A percentile compares a stretch with the other conserved stretches of the same genome.
These are phyloP conservation scores for Hypothenemus hampei DNA, from an alignment of 1,140 invertebrate species.

Conservation along the genomic window DNA sequence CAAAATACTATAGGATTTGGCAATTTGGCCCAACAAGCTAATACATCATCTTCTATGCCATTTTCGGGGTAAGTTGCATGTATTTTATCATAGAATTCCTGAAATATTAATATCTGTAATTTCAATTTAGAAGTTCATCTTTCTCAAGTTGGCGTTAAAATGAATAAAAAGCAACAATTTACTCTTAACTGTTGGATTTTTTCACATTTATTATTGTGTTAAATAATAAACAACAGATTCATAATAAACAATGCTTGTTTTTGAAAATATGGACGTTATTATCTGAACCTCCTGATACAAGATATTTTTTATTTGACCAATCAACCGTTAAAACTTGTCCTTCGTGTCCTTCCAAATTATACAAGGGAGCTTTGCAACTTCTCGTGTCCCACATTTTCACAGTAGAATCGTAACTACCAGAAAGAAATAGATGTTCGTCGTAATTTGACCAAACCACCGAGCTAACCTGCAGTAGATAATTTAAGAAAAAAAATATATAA, in stretches of 20 bases:
- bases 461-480: conserved; percentile 69
- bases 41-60: conserved; percentile 31
- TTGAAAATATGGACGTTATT: conserved; percentile 86
- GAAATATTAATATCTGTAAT: neutral
- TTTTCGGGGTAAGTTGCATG: conserved; percentile 47
- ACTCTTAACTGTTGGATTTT: no score
- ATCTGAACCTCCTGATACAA: conserved; percentile 90
- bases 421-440: conserved; percentile 83
- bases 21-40: conserved; percentile 51
- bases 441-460: conserved; percentile 82
- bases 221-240: neutral
- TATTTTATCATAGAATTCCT: neutral
- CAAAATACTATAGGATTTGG: conserved; percentile 54
- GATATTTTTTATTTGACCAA: conserved; percentile 82
- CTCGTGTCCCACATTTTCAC: conserved; percentile 95
- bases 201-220: neutral
- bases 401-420: conserved; percentile 84
- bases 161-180: neutral
- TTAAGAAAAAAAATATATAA: neutral
- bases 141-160: conserved; percentile 43
- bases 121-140: conserved; percentile 36
- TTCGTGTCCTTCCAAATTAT: conserved; percentile 88
- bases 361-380: conserved; percentile 88
- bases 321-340: conserved; percentile 92
- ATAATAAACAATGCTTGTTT: conserved; percentile 48